These are phyloP conservation scores for Pyrochroa serraticornis DNA, from an alignment of 2,888 invertebrate genomes.

Conservation along the genomic window DNA sequence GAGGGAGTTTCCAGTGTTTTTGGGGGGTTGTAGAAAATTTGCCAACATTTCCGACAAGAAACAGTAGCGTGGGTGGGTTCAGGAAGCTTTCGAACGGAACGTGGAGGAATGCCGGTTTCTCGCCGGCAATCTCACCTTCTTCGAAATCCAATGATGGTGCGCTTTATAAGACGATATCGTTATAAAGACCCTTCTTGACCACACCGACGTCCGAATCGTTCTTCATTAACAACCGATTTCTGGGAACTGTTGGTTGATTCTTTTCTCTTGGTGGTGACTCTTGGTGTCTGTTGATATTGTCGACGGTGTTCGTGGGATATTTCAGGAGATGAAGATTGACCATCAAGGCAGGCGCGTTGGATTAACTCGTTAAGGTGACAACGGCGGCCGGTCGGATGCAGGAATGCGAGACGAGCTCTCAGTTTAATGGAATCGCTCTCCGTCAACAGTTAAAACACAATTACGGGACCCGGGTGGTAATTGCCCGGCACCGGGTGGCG, in stretches of 20 bases:
- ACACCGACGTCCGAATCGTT: constrained; percentile 1
- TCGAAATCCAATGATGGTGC: constrained; percentile 26
- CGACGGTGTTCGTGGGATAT: no score
- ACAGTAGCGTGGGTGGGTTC: no score
- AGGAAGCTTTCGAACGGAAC: no score
- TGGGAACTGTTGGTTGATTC: no score
- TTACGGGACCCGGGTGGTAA: constrained; percentile 43
- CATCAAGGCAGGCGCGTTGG: constrained; percentile 20
- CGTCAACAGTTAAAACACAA: constrained; percentile 42
- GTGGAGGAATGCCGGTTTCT: no score
- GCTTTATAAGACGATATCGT: constrained; percentile 27
- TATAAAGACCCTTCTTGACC: neutral
- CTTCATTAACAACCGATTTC: no score
- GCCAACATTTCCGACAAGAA: no score
- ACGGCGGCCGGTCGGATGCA: constrained; percentile 32
- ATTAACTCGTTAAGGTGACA: constrained; percentile 43
- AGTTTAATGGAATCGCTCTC: constrained; percentile 39
- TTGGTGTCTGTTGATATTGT: no score
- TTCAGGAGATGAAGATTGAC: no score
- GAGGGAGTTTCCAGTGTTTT: no score
- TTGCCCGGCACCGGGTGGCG: constrained; percentile 43
- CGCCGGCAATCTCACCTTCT: constrained; percentile 11
- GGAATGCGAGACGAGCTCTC: constrained; percentile 33
- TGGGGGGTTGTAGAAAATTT: no score
- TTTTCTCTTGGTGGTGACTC: no score